Base-by-base conservation (phyloP, 2,797 vertebrate genomes). In the Melanotaenia nigrans region DNA sequence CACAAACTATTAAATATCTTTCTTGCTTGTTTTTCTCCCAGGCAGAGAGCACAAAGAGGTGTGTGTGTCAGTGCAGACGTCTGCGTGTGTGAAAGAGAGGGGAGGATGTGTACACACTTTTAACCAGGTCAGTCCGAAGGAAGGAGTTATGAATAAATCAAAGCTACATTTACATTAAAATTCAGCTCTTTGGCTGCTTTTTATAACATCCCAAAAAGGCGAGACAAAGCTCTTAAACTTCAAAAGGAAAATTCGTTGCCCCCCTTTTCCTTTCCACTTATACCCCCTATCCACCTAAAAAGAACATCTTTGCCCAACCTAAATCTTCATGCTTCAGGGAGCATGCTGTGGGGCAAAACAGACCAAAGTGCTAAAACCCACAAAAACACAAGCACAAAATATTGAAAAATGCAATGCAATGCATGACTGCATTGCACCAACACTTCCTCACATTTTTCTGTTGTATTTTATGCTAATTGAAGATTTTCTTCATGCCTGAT, bases 131-230 rank as follows among this genome's bases (percentile, higher is more conserved):
- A 89, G 71, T 40, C 71, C 57, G 30, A 83, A 78, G 40, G 70
- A 82, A 74, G 40, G 60, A 75, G 76, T 79, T 72, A 86, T 90
- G 85, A 92, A 92, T 91, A 91, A 92, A 90, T 89, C 85, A 91
- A 79, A 86, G 73, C 68, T 73, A 74, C 73, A 87, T 84, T 83
- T 83, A 75, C 88, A 90, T 89, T 90, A 84, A 90, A 90, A 90
- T 91, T 86, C 61, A 91, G 81, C 72, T 61, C 65, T 53, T 59
- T 60, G 59, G 72, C 70, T 22, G 80, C 87, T 86, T 89, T 89
- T 85, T 81, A 83, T 82, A 85, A 74, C 75, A 75, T 63, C 36
- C 4, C 57, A 66, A 61, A 68, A 64, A 82, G 65, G 49, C 40
- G 24, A 76, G 59, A 74, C 62, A 14, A 61, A 11, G 68, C 60